phyloP scores from a whole-genome alignment of 2,113 vertebrate species.

The Cynoglossus semilaevis region DNA sequence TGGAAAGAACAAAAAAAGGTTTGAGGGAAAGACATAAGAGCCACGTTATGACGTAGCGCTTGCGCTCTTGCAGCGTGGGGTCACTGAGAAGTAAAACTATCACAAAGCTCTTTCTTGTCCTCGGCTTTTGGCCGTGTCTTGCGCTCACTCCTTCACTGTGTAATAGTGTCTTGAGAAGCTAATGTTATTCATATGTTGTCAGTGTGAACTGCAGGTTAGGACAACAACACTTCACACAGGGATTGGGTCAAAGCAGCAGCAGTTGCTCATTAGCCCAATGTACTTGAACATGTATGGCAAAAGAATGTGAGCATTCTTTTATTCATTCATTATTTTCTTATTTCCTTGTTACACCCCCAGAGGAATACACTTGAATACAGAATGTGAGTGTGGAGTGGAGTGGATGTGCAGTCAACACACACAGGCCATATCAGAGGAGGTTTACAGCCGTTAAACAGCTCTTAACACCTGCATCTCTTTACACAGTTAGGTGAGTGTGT shows the following conservation, averaged over 20 bases:
- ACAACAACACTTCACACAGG: conserved; percentile 61
- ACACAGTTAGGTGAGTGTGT: conserved; percentile 14
- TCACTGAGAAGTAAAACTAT: conserved; percentile 70
- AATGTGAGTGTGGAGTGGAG: conserved; percentile 2
- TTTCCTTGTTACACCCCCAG: not conserved
- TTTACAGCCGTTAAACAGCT: conserved; percentile 28
- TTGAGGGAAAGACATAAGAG: conserved; percentile 22
- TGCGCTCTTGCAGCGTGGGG: conserved; percentile 57
- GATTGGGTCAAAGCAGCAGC: too few relatives aligned
- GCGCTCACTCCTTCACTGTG: not conserved
- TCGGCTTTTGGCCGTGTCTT: conserved; percentile 13
- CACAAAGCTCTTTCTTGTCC: conserved; percentile 57
- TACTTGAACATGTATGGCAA: too few relatives aligned
- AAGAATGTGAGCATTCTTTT: too few relatives aligned
- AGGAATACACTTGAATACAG: not conserved
- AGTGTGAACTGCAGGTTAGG: conserved; percentile 66
- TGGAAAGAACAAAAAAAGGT: conserved; percentile 21
- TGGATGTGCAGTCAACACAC: not conserved
- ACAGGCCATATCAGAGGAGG: conserved; percentile 11
- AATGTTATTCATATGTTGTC: conserved; percentile 60
- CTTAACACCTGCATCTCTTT: conserved; percentile 42
- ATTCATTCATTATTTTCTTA: not conserved
- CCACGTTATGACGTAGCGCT: conserved; percentile 64
- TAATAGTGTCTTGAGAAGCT: conserved; percentile 50
- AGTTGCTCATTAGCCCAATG: too few relatives aligned